These are phyloP conservation scores for Crotalus horridus DNA, from an alignment of 2,113 vertebrate species.

Conservation along the genomic window DNA sequence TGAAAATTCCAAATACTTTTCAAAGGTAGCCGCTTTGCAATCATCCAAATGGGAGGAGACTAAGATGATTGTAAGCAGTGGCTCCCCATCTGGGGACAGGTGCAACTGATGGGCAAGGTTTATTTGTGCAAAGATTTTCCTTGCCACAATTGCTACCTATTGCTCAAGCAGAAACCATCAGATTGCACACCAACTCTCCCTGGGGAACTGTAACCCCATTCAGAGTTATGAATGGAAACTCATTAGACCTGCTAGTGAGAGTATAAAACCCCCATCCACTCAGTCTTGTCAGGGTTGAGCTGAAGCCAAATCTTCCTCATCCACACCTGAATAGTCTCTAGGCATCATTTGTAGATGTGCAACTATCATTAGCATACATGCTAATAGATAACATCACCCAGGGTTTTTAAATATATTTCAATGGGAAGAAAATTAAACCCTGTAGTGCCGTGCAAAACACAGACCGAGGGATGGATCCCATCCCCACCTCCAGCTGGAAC, in stretches of 20 bases:
- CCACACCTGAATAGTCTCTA: background rate
- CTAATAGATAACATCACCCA: background rate
- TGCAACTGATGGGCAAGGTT: background rate
- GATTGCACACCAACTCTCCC: background rate
- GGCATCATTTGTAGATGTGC: background rate
- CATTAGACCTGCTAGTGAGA: background rate
- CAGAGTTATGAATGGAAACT: background rate
- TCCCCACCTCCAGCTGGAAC: background rate
- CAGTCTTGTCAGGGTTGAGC: background rate
- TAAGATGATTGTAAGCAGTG: background rate
- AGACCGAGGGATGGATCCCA: background rate
- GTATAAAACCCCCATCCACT: background rate
- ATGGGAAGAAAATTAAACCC: background rate
- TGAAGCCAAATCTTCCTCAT: background rate
- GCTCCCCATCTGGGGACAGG: background rate
- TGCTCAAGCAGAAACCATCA: background rate
- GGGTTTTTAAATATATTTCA: background rate
- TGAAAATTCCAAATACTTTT: background rate
- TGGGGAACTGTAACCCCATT: background rate
- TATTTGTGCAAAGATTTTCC: background rate
- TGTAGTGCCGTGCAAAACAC: background rate
- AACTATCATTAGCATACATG: background rate
- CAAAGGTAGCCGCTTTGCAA: background rate
- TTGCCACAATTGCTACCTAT: background rate
- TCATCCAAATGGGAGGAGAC: background rate